phyloP scores from a whole-genome alignment of 2,113 vertebrate species.

The human (Homo sapiens) region DNA sequence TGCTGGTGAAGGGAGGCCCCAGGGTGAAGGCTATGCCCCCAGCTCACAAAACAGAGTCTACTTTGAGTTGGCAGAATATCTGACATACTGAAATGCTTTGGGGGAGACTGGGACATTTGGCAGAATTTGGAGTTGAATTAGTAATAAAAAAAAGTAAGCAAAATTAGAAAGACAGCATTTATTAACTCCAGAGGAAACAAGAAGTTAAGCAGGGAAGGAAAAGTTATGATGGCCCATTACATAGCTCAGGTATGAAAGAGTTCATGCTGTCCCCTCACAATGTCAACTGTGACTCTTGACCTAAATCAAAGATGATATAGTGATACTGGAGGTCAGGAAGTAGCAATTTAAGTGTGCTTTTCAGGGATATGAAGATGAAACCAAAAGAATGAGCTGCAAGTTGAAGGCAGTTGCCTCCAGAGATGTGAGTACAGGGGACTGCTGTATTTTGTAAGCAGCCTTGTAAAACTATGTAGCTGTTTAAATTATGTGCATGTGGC shows the following conservation, averaged over 20 bases:
- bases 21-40: background rate
- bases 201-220: background rate
- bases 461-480: background rate
- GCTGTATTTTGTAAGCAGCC: background rate
- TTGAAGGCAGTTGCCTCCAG: background rate
- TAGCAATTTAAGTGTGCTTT: no score
- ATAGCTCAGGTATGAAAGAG: fast-evolving
- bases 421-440: fast-evolving
- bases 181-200: background rate
- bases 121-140: background rate
- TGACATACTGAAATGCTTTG: no score
- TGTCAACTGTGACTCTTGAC: fast-evolving
- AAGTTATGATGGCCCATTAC: fast-evolving
- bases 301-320: background rate
- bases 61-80: background rate
- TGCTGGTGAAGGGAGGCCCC: background rate
- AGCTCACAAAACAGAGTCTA: background rate
- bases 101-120: background rate
- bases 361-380: background rate
- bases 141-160: background rate
- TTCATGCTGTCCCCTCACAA: fast-evolving
- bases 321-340: background rate
- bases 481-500: background rate
- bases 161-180: background rate
- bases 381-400: background rate